Evolutionary conservation across 35 echinoderm and acorn worm species (phyloP).

Genomic region (Heliocidaris tuberculata): DNA sequence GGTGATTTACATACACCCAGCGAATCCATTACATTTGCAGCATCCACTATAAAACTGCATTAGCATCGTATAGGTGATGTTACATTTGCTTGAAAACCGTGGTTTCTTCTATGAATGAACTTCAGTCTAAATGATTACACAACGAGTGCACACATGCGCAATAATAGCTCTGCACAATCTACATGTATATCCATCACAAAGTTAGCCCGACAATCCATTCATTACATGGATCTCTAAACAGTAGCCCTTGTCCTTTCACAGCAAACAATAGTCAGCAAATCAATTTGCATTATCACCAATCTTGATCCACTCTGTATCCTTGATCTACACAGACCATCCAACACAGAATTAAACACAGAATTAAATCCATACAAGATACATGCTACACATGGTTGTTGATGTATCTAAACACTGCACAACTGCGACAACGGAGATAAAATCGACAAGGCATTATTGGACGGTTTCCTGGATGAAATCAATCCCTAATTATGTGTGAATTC

Average conservation of each 20-base stretch:
- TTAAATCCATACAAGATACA: background rate
- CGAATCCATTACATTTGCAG: background rate
- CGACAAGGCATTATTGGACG: background rate
- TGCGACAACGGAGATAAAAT: background rate
- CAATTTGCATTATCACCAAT: background rate
- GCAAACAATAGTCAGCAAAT: background rate
- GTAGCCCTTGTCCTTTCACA: background rate
- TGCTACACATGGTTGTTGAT: background rate
- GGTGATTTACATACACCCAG: background rate
- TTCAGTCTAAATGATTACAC: background rate
- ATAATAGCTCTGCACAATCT: background rate
- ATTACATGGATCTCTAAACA: background rate
- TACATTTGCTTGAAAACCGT: background rate
- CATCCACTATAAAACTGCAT: background rate
- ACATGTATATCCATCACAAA: background rate
- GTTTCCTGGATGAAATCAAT: background rate
- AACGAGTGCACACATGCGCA: background rate
- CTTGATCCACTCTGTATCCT: background rate
- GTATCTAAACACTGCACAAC: background rate
- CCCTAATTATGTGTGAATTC: background rate
- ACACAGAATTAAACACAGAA: too few species aligned
- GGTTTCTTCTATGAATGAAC: background rate
- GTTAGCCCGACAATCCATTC: background rate
- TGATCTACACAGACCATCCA: background rate
- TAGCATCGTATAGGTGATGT: background rate